Conservation (phyloP, 92 coral and sea anemone genomes). For the Pocillopora meandrina region DNA sequence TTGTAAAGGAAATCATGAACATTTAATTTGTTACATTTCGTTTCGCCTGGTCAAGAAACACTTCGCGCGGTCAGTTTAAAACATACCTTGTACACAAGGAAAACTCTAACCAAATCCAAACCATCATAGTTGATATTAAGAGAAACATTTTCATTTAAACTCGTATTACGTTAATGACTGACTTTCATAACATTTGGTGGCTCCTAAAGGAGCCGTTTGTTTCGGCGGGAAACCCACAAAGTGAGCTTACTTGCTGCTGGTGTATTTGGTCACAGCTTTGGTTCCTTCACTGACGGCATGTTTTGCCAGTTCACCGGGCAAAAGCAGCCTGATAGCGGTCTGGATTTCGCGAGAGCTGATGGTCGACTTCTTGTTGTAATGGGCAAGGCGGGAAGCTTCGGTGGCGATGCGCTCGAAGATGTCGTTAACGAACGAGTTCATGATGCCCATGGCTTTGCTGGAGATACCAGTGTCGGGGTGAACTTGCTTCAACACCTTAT, state of each 20-base stretch:
- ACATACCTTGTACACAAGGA: too few relatives aligned
- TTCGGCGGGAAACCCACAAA: slow-evolving; percentile 36
- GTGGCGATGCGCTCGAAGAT: slow-evolving; percentile 85
- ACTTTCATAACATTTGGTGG: slow-evolving; percentile 56
- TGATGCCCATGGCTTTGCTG: slow-evolving; percentile 93
- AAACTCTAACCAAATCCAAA: too few relatives aligned
- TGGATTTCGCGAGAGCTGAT: slow-evolving; percentile 94
- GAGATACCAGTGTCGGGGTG: slow-evolving; percentile 95
- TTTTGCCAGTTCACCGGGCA: slow-evolving; percentile 85
- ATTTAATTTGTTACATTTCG: too few relatives aligned
- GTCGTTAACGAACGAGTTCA: slow-evolving; percentile 90
- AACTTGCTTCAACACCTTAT: slow-evolving; percentile 89
- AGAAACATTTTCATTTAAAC: too few relatives aligned
- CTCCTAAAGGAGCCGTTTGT: slow-evolving; percentile 86
- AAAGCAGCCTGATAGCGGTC: slow-evolving; percentile 67
- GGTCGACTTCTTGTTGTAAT: slow-evolving; percentile 89
- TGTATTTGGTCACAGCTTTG: slow-evolving; percentile 84
- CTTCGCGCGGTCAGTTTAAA: too few relatives aligned
- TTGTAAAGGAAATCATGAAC: too few relatives aligned
- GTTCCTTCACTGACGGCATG: slow-evolving; percentile 84
- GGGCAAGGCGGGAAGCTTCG: slow-evolving; percentile 89
- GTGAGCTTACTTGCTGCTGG: slow-evolving; percentile 89
- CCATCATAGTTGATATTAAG: too few relatives aligned
- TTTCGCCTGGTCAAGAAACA: too few relatives aligned
- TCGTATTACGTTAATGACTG: neutral